Base-by-base conservation (phyloP, 2,888 invertebrate species). In the Scrobipalpa costella region DNA sequence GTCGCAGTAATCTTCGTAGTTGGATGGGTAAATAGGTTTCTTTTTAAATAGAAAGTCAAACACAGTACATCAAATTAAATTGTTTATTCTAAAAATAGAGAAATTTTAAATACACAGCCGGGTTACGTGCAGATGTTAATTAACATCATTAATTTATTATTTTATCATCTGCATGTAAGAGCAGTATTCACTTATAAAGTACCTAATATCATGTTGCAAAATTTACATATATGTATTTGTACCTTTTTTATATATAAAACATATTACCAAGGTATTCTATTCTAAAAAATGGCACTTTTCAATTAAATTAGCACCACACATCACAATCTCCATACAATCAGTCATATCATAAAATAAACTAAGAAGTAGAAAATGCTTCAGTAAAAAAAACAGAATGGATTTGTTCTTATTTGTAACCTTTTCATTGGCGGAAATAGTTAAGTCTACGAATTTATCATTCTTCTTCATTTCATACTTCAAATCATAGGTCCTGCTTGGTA, bases 241-340 rank as follows among this genome's bases (percentile, higher is more conserved):
- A 40, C 40, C 40, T 7, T 40, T 38, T 38, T 13, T 40, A 40
- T 13, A 40, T 40, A 40, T 13, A 40, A 40, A 40, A 40, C 3
- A 13, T 13, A 1, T 1, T 11, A 11, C 19, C 19, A 17, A 19
- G 19, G 19, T 19, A 50, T 19, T 9, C 21, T 57, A 57, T 36
- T n/a, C 36, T 57, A n/a, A 57, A n/a, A 57, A n/a, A 64, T 64
- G 66, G 64, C 64, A 64, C 64, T 62, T 27, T 57, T 50, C 50
- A 50, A 21, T 50, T 19, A 50, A 52, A 64, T 57, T 64, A 66
- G 64, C 64, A 66, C 63, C 55, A 59, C 49, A 59, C 63, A 63
- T 61, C 50, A 47, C 57, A 38, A 47, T 49, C 2, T 55, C 27
- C 55, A 55, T 61, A 59, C n/a, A 58, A 63, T 63, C 63, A 63